Conservation (phyloP, 2,797 vertebrate genomes). For the Phalloptychus januarius region DNA sequence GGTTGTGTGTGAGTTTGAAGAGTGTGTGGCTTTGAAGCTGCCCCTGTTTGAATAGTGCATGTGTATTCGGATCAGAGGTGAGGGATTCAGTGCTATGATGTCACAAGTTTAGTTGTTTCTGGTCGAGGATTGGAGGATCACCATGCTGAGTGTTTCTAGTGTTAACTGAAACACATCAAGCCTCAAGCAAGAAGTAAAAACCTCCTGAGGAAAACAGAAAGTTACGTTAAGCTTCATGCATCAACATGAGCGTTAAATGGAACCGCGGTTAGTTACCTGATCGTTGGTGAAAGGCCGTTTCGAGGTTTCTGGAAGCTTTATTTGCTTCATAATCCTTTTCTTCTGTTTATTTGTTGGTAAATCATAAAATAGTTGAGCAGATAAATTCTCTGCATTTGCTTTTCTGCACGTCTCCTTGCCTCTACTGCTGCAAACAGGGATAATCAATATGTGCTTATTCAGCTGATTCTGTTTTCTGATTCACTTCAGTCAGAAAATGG, state of each 20-base stretch:
- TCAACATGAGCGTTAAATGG: too few relatives aligned
- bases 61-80: neutral
- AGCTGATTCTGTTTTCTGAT: neutral
- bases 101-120: neutral
- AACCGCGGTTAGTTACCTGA: neutral
- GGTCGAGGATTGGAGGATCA: neutral
- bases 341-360: neutral
- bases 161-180: too few relatives aligned
- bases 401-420: neutral
- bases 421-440: neutral
- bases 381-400: neutral
- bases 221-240: neutral
- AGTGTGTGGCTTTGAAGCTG: neutral
- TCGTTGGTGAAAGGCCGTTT: neutral
- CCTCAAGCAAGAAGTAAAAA: too few relatives aligned
- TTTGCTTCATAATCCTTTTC: neutral
- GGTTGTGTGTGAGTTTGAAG: neutral
- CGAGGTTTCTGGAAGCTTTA: neutral
- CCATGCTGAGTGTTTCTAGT: neutral
- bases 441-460: too few relatives aligned
- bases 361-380: too few relatives aligned
- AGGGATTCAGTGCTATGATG: neutral
- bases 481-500: neutral
- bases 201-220: too few relatives aligned
- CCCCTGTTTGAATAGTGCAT: neutral